These are phyloP conservation scores for Myotis findleyi DNA, from an alignment of 2,797 vertebrate species.

Conservation along the genomic window DNA sequence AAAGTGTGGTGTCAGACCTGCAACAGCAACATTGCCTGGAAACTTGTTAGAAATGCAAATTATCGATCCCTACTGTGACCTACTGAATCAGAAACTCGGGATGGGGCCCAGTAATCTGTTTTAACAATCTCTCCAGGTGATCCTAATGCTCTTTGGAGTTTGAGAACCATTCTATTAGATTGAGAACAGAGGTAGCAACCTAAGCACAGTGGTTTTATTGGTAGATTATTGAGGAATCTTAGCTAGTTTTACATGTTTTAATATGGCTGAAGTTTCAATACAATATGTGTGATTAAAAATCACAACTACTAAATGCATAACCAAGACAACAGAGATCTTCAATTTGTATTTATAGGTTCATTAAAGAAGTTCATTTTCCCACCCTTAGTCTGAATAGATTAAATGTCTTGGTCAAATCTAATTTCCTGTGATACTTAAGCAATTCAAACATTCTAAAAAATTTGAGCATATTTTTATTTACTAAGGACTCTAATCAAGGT, in stretches of 20 bases:
- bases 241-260: slow-evolving; percentile 19
- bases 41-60: neutral
- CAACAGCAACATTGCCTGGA: neutral
- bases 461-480: slow-evolving; percentile 71
- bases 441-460: slow-evolving; percentile 60
- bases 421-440: slow-evolving; percentile 57
- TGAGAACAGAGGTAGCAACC: slow-evolving; percentile 26
- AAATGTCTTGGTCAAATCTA: slow-evolving; percentile 65
- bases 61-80: neutral
- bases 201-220: neutral
- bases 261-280: slow-evolving; percentile 16
- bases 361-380: slow-evolving; percentile 59
- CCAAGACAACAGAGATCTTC: slow-evolving; percentile 7
- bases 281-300: slow-evolving; percentile 44
- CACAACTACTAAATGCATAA: slow-evolving; percentile 26
- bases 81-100: neutral
- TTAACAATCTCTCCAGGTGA: neutral
- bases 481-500: slow-evolving; percentile 61
- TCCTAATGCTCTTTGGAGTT: neutral
- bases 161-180: neutral
- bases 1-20: neutral
- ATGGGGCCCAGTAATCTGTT: neutral
- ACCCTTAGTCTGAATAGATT: slow-evolving; percentile 23
- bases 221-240: neutral
- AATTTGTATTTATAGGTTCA: slow-evolving; percentile 17